A percentile compares a stretch with the other conserved stretches of the same genome.
phyloP scores from a whole-genome alignment of 1,140 invertebrate genomes.

The Cylas formicarius region DNA sequence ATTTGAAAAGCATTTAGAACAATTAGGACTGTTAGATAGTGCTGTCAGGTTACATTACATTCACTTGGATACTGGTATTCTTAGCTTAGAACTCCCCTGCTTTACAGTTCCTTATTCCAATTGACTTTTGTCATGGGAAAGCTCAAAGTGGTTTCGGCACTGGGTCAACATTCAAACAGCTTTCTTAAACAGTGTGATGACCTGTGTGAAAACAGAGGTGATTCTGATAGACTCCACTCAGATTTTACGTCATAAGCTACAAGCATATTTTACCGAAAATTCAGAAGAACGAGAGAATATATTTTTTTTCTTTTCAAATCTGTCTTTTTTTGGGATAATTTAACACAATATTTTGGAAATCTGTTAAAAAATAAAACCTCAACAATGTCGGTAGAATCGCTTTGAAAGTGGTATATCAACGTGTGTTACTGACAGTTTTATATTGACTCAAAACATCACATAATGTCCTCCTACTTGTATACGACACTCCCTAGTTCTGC shows the following conservation, averaged over 20 bases:
- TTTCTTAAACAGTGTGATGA: conserved; percentile 52
- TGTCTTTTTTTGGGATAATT: too few species aligned
- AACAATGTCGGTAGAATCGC: too few species aligned
- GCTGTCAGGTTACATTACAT: conserved; percentile 69
- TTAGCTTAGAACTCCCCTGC: conserved; percentile 81
- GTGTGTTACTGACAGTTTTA: too few species aligned
- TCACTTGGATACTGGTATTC: conserved; percentile 73
- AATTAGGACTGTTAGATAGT: conserved; percentile 62
- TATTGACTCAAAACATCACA: too few species aligned
- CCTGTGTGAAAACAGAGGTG: conserved; percentile 43
- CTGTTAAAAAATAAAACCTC: too few species aligned
- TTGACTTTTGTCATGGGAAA: conserved; percentile 69
- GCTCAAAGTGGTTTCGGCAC: conserved; percentile 63
- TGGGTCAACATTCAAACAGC: conserved; percentile 68
- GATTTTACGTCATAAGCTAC: conserved; percentile 58
- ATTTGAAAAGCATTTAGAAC: conserved; percentile 73
- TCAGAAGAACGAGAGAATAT: too few species aligned
- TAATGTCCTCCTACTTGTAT: too few species aligned
- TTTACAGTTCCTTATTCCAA: conserved; percentile 69
- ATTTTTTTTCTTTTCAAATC: too few species aligned
- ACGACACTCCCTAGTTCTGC: too few species aligned
- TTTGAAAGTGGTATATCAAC: too few species aligned
- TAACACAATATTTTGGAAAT: too few species aligned
- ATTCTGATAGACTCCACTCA: conserved; percentile 40
- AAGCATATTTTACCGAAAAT: too few species aligned